Evolutionary conservation across 23 tunicate species (phyloP).

Genomic region (Trididemnum clinides): DNA sequence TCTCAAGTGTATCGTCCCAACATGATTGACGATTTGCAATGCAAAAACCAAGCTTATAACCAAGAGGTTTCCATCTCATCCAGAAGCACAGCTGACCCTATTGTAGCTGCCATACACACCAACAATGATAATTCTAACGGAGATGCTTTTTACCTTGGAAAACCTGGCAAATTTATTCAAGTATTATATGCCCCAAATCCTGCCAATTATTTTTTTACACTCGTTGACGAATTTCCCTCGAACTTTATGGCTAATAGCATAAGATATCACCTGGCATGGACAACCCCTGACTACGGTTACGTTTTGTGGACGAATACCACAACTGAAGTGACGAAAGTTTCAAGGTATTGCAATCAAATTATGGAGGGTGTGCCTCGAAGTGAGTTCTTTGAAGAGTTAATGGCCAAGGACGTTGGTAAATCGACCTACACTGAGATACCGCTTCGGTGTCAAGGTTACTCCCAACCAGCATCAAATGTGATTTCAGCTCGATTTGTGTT

Average conservation of each 20-base stretch:
- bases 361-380: not conserved
- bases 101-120: not conserved
- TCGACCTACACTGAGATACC: conserved; percentile 1
- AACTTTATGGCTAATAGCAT: not conserved
- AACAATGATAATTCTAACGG: not conserved
- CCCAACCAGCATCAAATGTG: not conserved
- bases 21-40: not conserved
- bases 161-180: not conserved
- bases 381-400: not conserved
- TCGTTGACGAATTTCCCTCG: not conserved
- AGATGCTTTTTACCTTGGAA: conserved; percentile 30
- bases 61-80: not conserved
- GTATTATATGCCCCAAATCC: not conserved
- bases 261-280: conserved; percentile 20
- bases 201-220: not conserved
- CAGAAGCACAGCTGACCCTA: not conserved
- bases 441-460: not conserved
- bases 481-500: not conserved
- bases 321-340: not conserved
- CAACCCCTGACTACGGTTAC: conserved; percentile 5
- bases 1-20: conserved; percentile 1
- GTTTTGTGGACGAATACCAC: not conserved
- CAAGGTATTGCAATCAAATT: not conserved
- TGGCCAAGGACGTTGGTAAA: not conserved
- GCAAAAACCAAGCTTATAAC: not conserved